Conservation (phyloP, 1,140 invertebrate species). For the Papilio helenus region DNA sequence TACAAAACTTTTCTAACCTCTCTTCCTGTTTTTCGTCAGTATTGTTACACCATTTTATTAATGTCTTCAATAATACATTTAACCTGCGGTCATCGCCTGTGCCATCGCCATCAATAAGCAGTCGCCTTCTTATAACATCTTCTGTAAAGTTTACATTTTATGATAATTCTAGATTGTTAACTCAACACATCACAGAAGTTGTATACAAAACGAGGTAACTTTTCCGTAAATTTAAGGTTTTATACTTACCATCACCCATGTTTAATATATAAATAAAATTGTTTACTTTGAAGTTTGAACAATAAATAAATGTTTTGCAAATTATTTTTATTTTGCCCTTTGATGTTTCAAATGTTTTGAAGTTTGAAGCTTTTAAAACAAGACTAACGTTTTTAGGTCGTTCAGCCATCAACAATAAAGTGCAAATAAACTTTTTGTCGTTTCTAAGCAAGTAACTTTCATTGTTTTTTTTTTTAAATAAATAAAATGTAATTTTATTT, state of each 20-base stretch:
- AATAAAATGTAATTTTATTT: too few relatives aligned
- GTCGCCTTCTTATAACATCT: conserved; percentile 94
- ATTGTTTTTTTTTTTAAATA: too few relatives aligned
- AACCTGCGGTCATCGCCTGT: conserved; percentile 96
- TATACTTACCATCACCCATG: conserved; percentile 50
- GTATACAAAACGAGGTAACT: not conserved
- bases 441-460: too few relatives aligned
- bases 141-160: conserved; percentile 85
- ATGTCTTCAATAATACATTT: conserved; percentile 93
- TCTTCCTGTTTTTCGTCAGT: conserved; percentile 88
- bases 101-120: conserved; percentile 97
- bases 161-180: conserved; percentile 31
- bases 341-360: not conserved
- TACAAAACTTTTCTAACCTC: conserved; percentile 81
- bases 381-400: not conserved
- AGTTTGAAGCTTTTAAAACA: not conserved
- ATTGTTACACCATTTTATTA: conserved; percentile 93
- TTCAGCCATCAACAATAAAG: not conserved
- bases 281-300: not conserved
- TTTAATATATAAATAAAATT: not conserved
- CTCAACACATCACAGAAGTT: not conserved
- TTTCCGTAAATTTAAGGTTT: not conserved
- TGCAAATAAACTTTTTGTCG: too few relatives aligned
- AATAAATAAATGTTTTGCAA: not conserved
- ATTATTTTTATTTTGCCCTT: not conserved